Conservation (phyloP, 2,888 invertebrate species). For the Agapetus fuscipes region DNA sequence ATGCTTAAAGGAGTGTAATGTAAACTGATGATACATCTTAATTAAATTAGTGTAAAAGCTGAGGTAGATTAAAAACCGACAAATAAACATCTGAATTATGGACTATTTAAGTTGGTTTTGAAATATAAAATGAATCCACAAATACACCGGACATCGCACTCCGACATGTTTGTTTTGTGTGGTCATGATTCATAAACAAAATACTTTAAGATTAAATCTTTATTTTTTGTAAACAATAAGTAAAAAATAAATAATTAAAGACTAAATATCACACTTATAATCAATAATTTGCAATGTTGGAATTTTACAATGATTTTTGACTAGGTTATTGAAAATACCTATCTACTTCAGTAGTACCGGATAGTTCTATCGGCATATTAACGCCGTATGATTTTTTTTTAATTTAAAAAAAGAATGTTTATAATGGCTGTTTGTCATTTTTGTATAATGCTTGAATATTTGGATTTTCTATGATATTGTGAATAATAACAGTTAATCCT, state of each 20-base stretch:
- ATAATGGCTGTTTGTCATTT: conserved; percentile 13
- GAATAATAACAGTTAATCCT: neutral
- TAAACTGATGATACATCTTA: conserved; percentile 10
- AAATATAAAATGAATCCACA: conserved; percentile 14
- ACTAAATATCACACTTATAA: too few relatives aligned
- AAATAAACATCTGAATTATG: conserved; percentile 9
- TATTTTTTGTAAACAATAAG: too few relatives aligned
- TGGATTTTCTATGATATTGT: too few relatives aligned
- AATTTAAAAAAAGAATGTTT: conserved; percentile 9
- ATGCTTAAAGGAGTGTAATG: conserved; percentile 6
- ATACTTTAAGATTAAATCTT: too few relatives aligned
- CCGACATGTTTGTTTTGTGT: conserved; percentile 1
- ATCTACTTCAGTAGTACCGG: too few relatives aligned
- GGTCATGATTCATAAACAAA: too few relatives aligned
- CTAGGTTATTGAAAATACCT: too few relatives aligned
- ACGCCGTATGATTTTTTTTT: too few relatives aligned
- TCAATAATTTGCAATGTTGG: too few relatives aligned
- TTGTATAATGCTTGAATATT: conserved; percentile 13
- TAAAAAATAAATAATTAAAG: too few relatives aligned
- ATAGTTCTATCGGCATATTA: too few relatives aligned
- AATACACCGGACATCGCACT: conserved; percentile 15
- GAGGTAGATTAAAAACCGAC: conserved; percentile 6
- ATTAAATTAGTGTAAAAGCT: conserved; percentile 4
- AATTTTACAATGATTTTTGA: too few relatives aligned
- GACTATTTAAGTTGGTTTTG: conserved; percentile 8